A percentile compares a stretch with the other conserved stretches of the same genome.
These are phyloP conservation scores for Brachionus angularis DNA, from an alignment of 1,140 invertebrate species.

Conservation along the genomic window DNA sequence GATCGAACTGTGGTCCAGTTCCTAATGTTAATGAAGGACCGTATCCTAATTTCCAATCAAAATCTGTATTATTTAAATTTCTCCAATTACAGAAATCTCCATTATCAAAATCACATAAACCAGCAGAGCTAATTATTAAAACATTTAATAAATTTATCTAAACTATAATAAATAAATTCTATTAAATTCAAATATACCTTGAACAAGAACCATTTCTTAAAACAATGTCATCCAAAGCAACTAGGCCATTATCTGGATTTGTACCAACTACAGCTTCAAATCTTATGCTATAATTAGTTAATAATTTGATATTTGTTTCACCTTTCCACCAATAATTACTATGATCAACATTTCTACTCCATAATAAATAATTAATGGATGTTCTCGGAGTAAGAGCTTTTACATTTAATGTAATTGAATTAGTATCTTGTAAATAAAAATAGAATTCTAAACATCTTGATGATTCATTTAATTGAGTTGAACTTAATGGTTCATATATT, in stretches of 20 bases:
- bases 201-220: conserved; percentile 12
- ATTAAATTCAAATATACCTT: no score
- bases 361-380: neutral
- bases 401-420: conserved; percentile 28
- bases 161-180: no score
- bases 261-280: conserved; percentile 30
- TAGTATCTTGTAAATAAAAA: conserved; percentile 7
- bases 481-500: neutral
- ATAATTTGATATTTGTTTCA: conserved; percentile 26
- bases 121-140: neutral
- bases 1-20: conserved; percentile 64
- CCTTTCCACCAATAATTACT: conserved; percentile 21
- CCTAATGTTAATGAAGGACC: conserved; percentile 47
- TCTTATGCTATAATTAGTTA: neutral
- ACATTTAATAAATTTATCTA: no score
- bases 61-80: conserved; percentile 25
- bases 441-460: conserved; percentile 40
- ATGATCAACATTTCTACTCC: conserved; percentile 28
- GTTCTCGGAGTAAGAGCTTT: neutral
- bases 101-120: conserved; percentile 16
- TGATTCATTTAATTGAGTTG: neutral
- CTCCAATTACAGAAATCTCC: neutral
- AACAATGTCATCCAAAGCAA: conserved; percentile 35
- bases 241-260: conserved; percentile 28
- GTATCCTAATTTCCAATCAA: conserved; percentile 50